Evolutionary conservation across 2,888 invertebrate species (phyloP).

Genomic region (Brachyopa scutellaris): DNA sequence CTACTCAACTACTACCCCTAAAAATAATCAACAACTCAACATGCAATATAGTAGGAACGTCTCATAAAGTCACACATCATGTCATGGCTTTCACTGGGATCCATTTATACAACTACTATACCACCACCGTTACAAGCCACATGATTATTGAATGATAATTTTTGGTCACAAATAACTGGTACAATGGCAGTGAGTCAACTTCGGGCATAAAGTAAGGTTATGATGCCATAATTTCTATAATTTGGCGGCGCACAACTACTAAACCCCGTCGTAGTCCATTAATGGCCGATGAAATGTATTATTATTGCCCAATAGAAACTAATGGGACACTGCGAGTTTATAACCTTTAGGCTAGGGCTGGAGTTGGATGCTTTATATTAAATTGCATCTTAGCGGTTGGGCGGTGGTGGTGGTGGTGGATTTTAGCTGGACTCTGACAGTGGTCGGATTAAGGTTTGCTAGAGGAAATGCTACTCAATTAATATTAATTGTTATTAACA

Average conservation of each 20-base stretch:
- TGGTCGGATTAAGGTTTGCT: neutral
- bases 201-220: conserved; percentile 30
- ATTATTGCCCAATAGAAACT: conserved; percentile 43
- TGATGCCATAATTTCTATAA: conserved; percentile 47
- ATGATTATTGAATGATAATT: conserved; percentile 35
- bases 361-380: neutral
- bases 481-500: conserved; percentile 22
- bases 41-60: conserved; percentile 12
- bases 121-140: neutral
- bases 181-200: conserved; percentile 27
- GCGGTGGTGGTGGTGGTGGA: neutral
- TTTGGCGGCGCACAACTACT: conserved; percentile 3
- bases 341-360: neutral
- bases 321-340: conserved; percentile 6
- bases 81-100: neutral
- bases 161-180: conserved; percentile 16
- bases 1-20: no score
- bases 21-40: neutral
- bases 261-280: conserved; percentile 23
- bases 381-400: conserved; percentile 1
- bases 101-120: neutral
- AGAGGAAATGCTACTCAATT: conserved; percentile 13
- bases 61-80: conserved; percentile 2
- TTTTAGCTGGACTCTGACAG: conserved; percentile 1
- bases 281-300: conserved; percentile 37